Conservation (phyloP, 2,113 vertebrate species). For the Cephalopterus ornatus region DNA sequence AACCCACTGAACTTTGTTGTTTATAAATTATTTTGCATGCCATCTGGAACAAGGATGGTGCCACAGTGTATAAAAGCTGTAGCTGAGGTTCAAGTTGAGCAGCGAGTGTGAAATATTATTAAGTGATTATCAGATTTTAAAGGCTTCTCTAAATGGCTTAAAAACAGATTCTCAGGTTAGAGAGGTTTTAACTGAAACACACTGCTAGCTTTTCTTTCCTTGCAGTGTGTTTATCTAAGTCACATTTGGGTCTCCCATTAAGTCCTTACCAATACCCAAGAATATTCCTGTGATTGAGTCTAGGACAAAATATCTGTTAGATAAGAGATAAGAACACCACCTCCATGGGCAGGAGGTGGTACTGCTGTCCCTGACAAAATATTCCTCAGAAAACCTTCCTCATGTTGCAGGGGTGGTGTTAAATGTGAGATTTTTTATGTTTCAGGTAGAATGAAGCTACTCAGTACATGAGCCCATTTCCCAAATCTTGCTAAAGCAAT, state of each 20-base stretch:
- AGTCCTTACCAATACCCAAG: neutral
- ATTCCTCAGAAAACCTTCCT: neutral
- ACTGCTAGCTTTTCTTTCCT: neutral
- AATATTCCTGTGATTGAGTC: neutral
- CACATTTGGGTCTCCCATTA: neutral
- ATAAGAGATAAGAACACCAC: neutral
- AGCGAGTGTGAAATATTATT: slow-evolving; percentile 20
- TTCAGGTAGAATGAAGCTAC: neutral
- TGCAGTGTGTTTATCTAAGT: neutral
- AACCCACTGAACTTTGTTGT: slow-evolving; percentile 86
- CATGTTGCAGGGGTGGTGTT: neutral
- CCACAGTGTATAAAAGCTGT: slow-evolving; percentile 36
- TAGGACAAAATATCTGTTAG: neutral
- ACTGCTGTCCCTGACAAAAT: neutral
- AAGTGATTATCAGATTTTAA: slow-evolving; percentile 28
- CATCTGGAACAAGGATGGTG: slow-evolving; percentile 82
- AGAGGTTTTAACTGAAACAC: neutral
- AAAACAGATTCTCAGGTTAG: neutral
- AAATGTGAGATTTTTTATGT: neutral
- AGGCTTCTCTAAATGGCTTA: neutral
- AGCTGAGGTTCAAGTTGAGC: slow-evolving; percentile 6
- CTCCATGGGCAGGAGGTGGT: neutral
- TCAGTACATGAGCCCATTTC: neutral
- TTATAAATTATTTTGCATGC: slow-evolving; percentile 90
- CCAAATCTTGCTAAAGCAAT: neutral